These are phyloP conservation scores for Bathynomus jamesi DNA, from an alignment of 1,140 invertebrate genomes.

Conservation along the genomic window DNA sequence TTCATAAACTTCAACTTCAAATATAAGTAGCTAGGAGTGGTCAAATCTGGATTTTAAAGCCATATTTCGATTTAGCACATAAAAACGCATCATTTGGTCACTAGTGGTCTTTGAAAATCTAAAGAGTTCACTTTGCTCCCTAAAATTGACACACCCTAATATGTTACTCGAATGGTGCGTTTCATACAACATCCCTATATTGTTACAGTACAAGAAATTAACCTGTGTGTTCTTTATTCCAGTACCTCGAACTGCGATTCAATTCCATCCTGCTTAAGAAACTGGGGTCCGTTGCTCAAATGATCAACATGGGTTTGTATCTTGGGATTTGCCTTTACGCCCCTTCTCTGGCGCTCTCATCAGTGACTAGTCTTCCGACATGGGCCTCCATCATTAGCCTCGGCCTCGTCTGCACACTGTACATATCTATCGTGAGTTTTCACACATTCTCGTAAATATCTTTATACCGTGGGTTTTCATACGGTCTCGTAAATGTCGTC, in stretches of 20 bases:
- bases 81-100: too few relatives aligned
- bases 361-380: not conserved
- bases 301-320: not conserved
- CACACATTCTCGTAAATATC: constrained; percentile 61
- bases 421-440: constrained; percentile 76
- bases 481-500: not conserved
- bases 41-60: too few relatives aligned
- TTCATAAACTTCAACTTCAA: too few relatives aligned
- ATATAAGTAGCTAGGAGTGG: too few relatives aligned
- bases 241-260: constrained; percentile 3
- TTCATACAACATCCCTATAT: not conserved
- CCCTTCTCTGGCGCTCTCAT: not conserved
- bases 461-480: constrained; percentile 3
- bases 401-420: constrained; percentile 65
- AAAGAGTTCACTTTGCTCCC: too few relatives aligned
- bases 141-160: too few relatives aligned
- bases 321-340: not conserved
- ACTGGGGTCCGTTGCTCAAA: not conserved
- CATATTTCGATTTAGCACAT: too few relatives aligned
- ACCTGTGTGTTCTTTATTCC: not conserved
- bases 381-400: not conserved
- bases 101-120: too few relatives aligned
- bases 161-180: not conserved
- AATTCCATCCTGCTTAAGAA: not conserved
- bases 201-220: too few relatives aligned